phyloP scores from a whole-genome alignment of 2,888 invertebrate genomes.

The Ellobium chinense region DNA sequence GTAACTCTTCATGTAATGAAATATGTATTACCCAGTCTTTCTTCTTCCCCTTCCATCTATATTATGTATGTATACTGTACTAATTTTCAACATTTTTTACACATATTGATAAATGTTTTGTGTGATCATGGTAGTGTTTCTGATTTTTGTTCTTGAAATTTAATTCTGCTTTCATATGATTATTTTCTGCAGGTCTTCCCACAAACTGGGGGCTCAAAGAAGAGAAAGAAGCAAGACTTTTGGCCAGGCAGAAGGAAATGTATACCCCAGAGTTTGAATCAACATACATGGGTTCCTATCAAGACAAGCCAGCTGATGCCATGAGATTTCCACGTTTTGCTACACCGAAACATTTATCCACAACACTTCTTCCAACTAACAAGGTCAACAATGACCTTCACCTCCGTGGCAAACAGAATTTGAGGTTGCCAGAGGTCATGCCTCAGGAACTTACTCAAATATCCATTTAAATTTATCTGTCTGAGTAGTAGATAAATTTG shows the following conservation, averaged over 20 bases:
- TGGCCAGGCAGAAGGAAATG: slow-evolving; percentile 56
- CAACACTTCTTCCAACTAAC: slow-evolving; percentile 69
- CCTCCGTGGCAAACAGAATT: slow-evolving; percentile 55
- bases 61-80: no score
- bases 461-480: slow-evolving; percentile 7
- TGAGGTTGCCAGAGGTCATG: slow-evolving; percentile 42
- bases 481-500: no score
- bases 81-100: no score
- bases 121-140: no score
- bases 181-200: slow-evolving; percentile 66
- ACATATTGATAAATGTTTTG: no score
- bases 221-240: slow-evolving; percentile 56
- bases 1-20: no score
- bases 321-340: slow-evolving; percentile 61
- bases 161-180: background rate
- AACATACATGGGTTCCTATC: slow-evolving; percentile 62
- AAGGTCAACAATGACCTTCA: slow-evolving; percentile 71
- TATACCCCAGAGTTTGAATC: slow-evolving; percentile 48
- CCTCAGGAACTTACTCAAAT: slow-evolving; percentile 35
- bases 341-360: slow-evolving; percentile 66
- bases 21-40: no score
- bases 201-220: slow-evolving; percentile 72
- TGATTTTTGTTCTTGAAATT: background rate
- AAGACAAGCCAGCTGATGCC: slow-evolving; percentile 50
- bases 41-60: no score